Evolutionary conservation across 1,140 invertebrate genomes (phyloP).

Genomic region (Drosophila carrolli): DNA sequence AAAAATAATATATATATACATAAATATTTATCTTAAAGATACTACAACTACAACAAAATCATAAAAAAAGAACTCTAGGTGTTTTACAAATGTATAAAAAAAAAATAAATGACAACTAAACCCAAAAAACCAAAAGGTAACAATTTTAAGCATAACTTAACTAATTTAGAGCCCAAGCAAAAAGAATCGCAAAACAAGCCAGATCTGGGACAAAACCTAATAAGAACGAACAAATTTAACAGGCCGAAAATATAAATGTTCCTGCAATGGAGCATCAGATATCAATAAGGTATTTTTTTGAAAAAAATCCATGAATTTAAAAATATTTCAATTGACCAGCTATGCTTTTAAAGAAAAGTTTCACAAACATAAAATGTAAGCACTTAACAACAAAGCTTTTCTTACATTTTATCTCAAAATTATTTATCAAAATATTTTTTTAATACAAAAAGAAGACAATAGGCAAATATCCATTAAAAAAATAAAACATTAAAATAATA

Average conservation of each 20-base stretch:
- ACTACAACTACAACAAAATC: conserved; percentile 44
- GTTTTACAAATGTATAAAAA: conserved; percentile 72
- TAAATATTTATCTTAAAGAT: conserved; percentile 61
- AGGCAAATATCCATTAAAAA: conserved; percentile 18
- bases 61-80: conserved; percentile 61
- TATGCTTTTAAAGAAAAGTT: too few relatives aligned
- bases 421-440: neutral
- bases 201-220: conserved; percentile 10
- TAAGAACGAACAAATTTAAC: conserved; percentile 20
- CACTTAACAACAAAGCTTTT: too few relatives aligned
- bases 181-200: conserved; percentile 8
- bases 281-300: neutral
- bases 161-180: conserved; percentile 42
- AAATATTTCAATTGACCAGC: too few relatives aligned
- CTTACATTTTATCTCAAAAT: neutral
- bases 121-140: conserved; percentile 35
- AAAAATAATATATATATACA: conserved; percentile 45
- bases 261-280: conserved; percentile 21
- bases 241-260: conserved; percentile 33
- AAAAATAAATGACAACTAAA: conserved; percentile 21
- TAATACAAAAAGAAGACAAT: conserved; percentile 13
- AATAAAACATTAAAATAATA: neutral
- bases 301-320: neutral
- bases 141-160: conserved; percentile 64
- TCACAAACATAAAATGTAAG: too few relatives aligned